Percentiles rank a stretch among this genome's conserved stretches.
Evolutionary conservation across 2,797 vertebrate genomes (phyloP).

Genomic region (Spondyliosoma cantharus): DNA sequence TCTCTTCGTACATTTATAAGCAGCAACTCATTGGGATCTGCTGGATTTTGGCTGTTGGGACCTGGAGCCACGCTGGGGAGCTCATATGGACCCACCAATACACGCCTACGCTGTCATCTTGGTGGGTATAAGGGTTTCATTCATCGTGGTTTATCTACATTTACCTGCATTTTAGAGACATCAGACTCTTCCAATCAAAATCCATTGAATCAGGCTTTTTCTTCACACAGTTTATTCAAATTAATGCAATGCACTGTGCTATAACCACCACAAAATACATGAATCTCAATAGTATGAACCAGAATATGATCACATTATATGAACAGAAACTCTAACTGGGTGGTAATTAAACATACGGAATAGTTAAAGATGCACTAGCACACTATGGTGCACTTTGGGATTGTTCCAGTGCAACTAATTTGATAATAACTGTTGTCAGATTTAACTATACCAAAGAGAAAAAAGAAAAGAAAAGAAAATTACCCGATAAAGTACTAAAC

Average conservation of each 20-base stretch:
- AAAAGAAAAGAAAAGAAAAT: background rate
- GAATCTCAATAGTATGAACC: background rate
- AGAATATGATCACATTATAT: background rate
- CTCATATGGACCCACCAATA: slow-evolving; percentile 90
- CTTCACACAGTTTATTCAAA: background rate
- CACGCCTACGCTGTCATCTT: slow-evolving; percentile 89
- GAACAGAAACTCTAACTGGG: background rate
- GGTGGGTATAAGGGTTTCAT: slow-evolving; percentile 77
- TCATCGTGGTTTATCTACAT: background rate
- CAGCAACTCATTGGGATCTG: slow-evolving; percentile 90
- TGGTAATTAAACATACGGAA: background rate
- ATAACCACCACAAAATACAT: background rate
- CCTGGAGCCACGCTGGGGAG: slow-evolving; percentile 87
- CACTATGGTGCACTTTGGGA: background rate
- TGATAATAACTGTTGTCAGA: background rate
- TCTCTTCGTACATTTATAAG: slow-evolving; percentile 89
- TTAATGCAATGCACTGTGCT: background rate
- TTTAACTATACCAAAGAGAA: background rate
- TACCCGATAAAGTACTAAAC: slow-evolving; percentile 4
- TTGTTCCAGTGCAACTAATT: background rate
- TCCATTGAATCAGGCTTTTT: background rate
- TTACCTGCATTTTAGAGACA: background rate
- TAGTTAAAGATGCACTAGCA: background rate
- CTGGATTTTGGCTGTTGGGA: slow-evolving; percentile 89
- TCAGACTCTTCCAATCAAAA: background rate